Conservation (phyloP, 2,113 vertebrate species). For the Sciurus niger region DNA sequence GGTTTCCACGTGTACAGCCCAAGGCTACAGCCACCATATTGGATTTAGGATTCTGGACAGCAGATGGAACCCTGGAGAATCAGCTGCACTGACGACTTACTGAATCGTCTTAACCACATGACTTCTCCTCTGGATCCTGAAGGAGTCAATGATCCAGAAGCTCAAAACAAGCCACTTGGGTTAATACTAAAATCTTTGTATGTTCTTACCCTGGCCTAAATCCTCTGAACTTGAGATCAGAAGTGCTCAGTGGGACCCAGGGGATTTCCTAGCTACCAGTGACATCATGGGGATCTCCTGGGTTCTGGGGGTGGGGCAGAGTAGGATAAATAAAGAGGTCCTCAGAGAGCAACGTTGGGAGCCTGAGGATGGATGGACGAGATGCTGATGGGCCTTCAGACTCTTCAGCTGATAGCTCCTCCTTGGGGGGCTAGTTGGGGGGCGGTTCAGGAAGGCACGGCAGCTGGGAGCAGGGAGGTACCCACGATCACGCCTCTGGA, state of each 20-base stretch:
- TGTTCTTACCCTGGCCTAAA: background rate
- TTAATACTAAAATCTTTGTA: no score
- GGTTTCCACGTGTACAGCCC: background rate
- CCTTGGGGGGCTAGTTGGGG: background rate
- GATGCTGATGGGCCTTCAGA: background rate
- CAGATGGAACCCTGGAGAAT: background rate
- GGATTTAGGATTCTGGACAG: background rate
- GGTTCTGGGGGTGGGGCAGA: background rate
- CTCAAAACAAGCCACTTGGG: background rate
- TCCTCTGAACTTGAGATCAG: slow-evolving; percentile 1
- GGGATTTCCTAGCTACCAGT: slow-evolving; percentile 3
- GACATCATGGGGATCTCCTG: slow-evolving; percentile 32
- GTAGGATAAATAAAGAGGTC: background rate
- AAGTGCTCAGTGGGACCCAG: background rate
- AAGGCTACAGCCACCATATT: background rate
- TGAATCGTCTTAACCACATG: background rate
- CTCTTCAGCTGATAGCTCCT: background rate
- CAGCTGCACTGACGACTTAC: background rate
- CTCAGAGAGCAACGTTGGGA: background rate
- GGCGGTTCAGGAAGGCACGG: background rate
- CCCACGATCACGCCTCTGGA: background rate
- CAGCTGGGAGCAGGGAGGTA: background rate
- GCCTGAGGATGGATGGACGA: background rate
- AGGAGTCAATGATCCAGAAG: background rate
- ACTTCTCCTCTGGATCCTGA: background rate